Conservation (phyloP, 2,888 invertebrate genomes). For the Acleris sparsana region DNA sequence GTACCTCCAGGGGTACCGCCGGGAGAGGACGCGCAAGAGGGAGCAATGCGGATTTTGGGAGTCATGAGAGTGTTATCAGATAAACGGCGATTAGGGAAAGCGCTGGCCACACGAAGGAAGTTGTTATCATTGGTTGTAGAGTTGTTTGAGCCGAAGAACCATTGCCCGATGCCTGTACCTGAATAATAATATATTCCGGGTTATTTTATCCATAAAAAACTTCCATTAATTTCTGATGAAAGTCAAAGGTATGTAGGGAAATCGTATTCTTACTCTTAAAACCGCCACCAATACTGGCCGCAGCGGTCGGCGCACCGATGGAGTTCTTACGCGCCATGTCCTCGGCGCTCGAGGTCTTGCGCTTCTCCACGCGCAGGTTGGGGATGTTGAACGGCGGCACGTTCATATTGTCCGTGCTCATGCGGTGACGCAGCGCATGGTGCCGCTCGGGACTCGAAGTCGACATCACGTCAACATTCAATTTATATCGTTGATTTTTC, state of each 20-base stretch:
- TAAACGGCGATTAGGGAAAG: slow-evolving; percentile 93
- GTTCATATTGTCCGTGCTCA: slow-evolving; percentile 93
- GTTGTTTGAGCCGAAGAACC: slow-evolving; percentile 93
- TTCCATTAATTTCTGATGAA: too few relatives aligned
- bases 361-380: slow-evolving; percentile 92
- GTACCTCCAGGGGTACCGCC: slow-evolving; percentile 88
- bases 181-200: slow-evolving; percentile 11
- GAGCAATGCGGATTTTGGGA: slow-evolving; percentile 94
- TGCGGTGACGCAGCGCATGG: slow-evolving; percentile 90
- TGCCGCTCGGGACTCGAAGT: slow-evolving; percentile 90
- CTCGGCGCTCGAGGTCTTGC: slow-evolving; percentile 95
- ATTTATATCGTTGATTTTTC: slow-evolving; percentile 93
- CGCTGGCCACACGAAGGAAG: slow-evolving; percentile 92
- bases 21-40: slow-evolving; percentile 93
- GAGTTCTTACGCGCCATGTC: slow-evolving; percentile 96
- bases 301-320: slow-evolving; percentile 78
- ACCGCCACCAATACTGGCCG: slow-evolving; percentile 57
- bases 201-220: too few relatives aligned
- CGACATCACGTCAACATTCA: slow-evolving; percentile 92
- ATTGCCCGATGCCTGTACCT: slow-evolving; percentile 86
- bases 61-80: slow-evolving; percentile 97
- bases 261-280: slow-evolving; percentile 48
- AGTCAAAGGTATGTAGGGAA: too few relatives aligned
- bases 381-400: slow-evolving; percentile 94
- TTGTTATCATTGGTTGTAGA: slow-evolving; percentile 92